Evolutionary conservation across 2,888 invertebrate genomes (phyloP), one percentile per base, ranked within the genome.

Genomic region (Xanthia togata): DNA sequence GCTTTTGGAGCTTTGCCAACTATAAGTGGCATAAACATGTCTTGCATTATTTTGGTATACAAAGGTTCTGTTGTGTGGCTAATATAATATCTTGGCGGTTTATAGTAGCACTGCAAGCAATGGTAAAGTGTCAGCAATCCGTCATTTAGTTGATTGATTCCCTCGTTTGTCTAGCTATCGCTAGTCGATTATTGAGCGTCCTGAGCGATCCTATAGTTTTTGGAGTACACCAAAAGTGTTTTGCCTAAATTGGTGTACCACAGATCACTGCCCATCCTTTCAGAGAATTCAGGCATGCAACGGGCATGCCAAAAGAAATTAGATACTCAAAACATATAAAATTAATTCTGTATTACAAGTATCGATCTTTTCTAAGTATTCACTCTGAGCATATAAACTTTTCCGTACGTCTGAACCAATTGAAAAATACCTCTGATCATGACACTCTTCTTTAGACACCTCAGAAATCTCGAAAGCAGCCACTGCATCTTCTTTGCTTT

Each of bases 11-110:
- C 68, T 55, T 26, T 63, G 85, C 88, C 85, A 86, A 88, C 64
- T 76, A n/a, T 74, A 82, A 87, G 85, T 86, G 86, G 79, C 79
- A 78, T 82, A 79, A 82, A 78, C 79, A 72, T 86, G 88, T 71
- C 68, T 64, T 44, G 83, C 75, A 78, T 85, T 86, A 76, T 79
- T 73, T 75, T 69, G 57, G 55, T 53, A 31, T 53, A 68, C 69
- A 38, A 57, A 76, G 55, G 60, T 70, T 47, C 14, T 57, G 35
- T 64, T 64, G 60, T 71, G 64, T 69, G 63, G 44, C 44, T 50
- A 60, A 63, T 68, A 31, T 71, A 68, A 38, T 79, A 55, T 64
- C 20, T 68, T 76, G 35, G n/a, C 2, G 4, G n/a, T 55, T 59
- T 60, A 69, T 64, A 47, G 17, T 5, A 11, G 9, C 23, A 14